Evolutionary conservation across 2,797 vertebrate species (phyloP), one percentile per base, ranked within the genome.

Genomic region (Tenualosa thibaudeaui): DNA sequence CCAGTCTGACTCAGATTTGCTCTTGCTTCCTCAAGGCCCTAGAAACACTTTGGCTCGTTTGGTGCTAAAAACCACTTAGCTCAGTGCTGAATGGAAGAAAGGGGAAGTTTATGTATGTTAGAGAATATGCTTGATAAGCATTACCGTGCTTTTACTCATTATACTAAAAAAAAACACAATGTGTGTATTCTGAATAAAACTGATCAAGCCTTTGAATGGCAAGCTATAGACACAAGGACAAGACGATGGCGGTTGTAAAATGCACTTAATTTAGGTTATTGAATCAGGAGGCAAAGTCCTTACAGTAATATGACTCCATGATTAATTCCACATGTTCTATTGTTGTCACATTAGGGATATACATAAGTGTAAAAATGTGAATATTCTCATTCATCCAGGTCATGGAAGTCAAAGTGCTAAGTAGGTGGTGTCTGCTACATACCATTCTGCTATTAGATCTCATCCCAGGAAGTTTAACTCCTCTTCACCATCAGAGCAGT

Each of bases 51-150:
- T 78, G 17, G 71, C 19, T 40, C 19, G 37, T 22, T 46, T 78
- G 37, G 40, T 46, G 71, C 71, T 78, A 22, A 46, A 46, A 40
- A 78, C 71, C 71, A 78, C 71, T 78, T 78, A 78, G 71, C 71
- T 78, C 10, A 78, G 26, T 46, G 71, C 71, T 78, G 71, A 5
- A 78, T 46, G 40, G 71, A 78, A 9, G 71, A 78, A 6, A 46
- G 40, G n/a, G 43, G 19, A 78, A 22, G 68, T 75, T 75, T 40
- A 75, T 43, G 37, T 78, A 78, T 46, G 17, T 40, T 46, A 19
- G 5, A 17, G 17, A 78, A 43, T 22, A 43, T 78, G 71, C 40
- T 22, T 78, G 37, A 78, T 2, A 46, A 22, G 71, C 37, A 78
- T 78, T 51, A 12, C 12, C 12, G 50, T 51, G 50, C 50, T 51